Conservation (phyloP, 2,113 vertebrate species). For the Shinisaurus crocodilurus region DNA sequence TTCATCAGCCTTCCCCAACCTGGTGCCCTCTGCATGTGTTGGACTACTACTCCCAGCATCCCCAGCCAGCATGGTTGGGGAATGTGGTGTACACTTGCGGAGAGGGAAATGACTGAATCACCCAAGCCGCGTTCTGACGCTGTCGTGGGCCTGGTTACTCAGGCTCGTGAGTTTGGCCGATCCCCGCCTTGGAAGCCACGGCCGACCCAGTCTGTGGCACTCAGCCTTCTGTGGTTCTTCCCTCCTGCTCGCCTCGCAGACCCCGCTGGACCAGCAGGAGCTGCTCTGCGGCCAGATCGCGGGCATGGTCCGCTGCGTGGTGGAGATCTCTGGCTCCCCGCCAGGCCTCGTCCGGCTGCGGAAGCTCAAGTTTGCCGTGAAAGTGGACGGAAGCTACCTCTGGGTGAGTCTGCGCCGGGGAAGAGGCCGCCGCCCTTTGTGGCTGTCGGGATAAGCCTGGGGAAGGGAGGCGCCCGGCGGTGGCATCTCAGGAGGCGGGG, state of each 20-base stretch:
- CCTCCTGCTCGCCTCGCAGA: slow-evolving; percentile 68
- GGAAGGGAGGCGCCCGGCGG: background rate
- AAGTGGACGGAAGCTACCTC: slow-evolving; percentile 77
- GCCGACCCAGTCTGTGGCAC: accelerated
- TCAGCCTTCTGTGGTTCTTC: background rate
- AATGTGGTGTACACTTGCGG: too few relatives aligned
- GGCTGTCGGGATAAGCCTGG: accelerated
- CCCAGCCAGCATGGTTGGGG: too few relatives aligned
- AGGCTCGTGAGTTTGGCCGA: background rate
- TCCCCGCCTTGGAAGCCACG: background rate
- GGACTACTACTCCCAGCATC: too few relatives aligned
- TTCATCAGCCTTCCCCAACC: too few relatives aligned
- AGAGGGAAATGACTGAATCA: too few relatives aligned
- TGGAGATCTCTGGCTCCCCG: slow-evolving; percentile 75
- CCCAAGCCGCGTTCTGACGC: background rate
- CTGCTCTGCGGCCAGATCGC: slow-evolving; percentile 88
- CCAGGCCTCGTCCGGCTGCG: slow-evolving; percentile 76
- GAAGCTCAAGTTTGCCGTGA: slow-evolving; percentile 84
- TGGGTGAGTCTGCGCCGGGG: slow-evolving; percentile 78
- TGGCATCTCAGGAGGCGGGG: background rate
- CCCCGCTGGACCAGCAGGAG: slow-evolving; percentile 82
- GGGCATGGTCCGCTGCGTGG: slow-evolving; percentile 80
- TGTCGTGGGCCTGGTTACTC: too few relatives aligned
- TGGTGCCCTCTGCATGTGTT: too few relatives aligned
- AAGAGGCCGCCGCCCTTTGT: accelerated